Conservation (phyloP, 2,888 invertebrate genomes). For the Lypha dubia region DNA sequence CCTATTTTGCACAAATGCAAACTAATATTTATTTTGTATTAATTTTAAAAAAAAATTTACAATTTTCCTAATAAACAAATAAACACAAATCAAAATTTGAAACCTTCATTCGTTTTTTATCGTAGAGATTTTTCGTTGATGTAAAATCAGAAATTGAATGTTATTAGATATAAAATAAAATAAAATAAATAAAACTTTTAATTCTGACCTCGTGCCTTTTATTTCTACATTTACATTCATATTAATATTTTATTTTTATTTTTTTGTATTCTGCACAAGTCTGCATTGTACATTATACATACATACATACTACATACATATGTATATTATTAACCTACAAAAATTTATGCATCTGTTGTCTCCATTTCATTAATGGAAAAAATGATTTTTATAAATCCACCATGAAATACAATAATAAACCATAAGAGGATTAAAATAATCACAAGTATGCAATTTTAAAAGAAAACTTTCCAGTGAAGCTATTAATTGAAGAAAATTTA, state of each 20-base stretch:
- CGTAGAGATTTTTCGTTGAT: too few relatives aligned
- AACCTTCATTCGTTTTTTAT: too few relatives aligned
- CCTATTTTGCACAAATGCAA: too few relatives aligned
- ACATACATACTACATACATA: constrained; percentile 1
- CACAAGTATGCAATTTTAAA: background rate
- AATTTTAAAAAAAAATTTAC: too few relatives aligned
- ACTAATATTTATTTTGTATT: too few relatives aligned
- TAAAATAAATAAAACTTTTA: background rate
- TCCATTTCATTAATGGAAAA: constrained; percentile 42
- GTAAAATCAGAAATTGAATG: too few relatives aligned
- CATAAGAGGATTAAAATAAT: constrained; percentile 38
- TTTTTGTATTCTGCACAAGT: constrained; percentile 44
- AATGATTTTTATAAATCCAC: constrained; percentile 21
- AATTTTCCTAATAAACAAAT: too few relatives aligned
- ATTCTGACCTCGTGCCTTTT: background rate
- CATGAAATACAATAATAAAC: constrained; percentile 43
- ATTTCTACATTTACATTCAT: constrained; percentile 3
- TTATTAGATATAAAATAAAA: too few relatives aligned
- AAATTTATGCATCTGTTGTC: constrained; percentile 26
- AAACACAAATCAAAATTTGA: too few relatives aligned
- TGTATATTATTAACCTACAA: constrained; percentile 45
- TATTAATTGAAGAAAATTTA: background rate
- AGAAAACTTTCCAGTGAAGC: background rate
- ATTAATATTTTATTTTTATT: constrained; percentile 21
- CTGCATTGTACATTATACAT: constrained; percentile 28